Base-by-base conservation (phyloP, 1,140 invertebrate genomes). In the Macrobrachium rosenbergii region DNA sequence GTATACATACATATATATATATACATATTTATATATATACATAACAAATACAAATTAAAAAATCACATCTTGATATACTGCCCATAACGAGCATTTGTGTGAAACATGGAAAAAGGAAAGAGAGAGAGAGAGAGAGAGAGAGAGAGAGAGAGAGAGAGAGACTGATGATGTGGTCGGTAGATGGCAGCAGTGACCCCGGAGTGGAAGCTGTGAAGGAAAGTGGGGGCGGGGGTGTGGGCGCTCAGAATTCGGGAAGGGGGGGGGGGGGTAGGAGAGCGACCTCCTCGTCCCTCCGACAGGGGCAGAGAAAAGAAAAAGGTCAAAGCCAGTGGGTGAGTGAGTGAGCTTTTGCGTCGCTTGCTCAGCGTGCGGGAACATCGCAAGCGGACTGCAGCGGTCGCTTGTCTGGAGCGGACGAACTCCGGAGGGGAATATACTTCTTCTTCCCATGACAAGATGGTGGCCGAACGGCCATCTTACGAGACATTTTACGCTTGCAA, bases 1-100 rank as follows among this genome's bases (percentile, higher is more conserved):
- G 8, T 69, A 69, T 69, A 69, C 16, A 69, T 69, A 69, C 16
- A 69, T 69, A 67, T 67, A 67, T 67, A 67, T 67, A 67, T 67
- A 67, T n/a, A 67, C 12, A 67, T 67, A 67, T 67, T 6, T 67
- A 67, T 67, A 67, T 67, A 67, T 67, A 67, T 67, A 67, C 12
- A 67, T 67, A 67, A 52, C 45, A 52, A 52, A 52, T 52, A 52
- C 12, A 52, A 5, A 10, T 52, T 10, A 16, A 59, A 14, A 52
- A 17, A 58, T 17, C n/a, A 62, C 12, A 17, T 10, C 17, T 64
- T 80, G 8, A 60, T 8, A 37, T 28, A 11, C 2, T 23, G 28
- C 21, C 17, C n/a, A 19, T 80, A 45, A 60, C 2, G 58, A 80
- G 2, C 19, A 23, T 37, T 11, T 62, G 78, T 21, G 19, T 10